A percentile compares a stretch with the other conserved stretches of the same genome.
Evolutionary conservation across 2,113 vertebrate genomes (phyloP).

Genomic region (Thermophis baileyi): DNA sequence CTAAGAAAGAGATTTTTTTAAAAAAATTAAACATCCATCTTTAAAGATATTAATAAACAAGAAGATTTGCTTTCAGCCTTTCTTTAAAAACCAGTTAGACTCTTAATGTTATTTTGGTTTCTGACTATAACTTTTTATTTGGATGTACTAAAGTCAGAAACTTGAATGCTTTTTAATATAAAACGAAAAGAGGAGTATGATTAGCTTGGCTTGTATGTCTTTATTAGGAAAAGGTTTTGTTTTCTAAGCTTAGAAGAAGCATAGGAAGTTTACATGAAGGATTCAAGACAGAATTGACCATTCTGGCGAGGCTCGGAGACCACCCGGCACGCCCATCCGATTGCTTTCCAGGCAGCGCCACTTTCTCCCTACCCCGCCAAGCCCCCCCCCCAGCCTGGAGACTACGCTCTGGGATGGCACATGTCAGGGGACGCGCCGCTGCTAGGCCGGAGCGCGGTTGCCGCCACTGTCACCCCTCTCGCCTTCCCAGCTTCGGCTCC

Average conservation of each 20-base stretch:
- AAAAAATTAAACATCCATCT: not conserved
- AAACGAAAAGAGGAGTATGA: not conserved
- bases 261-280: not conserved
- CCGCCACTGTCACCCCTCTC: no score
- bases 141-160: not conserved
- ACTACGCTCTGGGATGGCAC: no score
- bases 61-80: not conserved
- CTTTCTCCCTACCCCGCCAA: no score
- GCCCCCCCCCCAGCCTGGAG: no score
- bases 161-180: not conserved
- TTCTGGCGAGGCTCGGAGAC: no score
- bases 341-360: no score
- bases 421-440: no score
- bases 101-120: not conserved
- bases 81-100: not conserved
- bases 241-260: not conserved
- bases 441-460: no score
- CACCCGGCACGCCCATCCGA: no score
- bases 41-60: not conserved
- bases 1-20: not conserved
- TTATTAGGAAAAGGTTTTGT: not conserved
- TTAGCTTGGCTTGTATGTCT: not conserved
- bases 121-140: not conserved
- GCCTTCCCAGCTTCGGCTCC: no score
- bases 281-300: not conserved